These are phyloP conservation scores for Synergus umbraculus DNA, from an alignment of 2,888 invertebrate genomes.

Conservation along the genomic window DNA sequence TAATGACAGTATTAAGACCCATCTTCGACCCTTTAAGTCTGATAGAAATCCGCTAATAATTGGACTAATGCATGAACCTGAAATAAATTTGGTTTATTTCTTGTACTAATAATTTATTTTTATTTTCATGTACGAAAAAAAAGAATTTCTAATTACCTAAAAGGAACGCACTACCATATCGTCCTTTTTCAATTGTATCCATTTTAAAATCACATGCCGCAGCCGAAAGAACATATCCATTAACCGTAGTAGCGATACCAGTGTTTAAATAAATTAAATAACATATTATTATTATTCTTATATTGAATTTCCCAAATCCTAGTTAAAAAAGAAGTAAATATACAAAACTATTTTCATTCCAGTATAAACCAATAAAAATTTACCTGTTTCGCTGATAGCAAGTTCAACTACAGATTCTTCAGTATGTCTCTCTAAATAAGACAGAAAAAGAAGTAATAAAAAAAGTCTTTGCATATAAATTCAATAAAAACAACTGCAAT, in stretches of 20 bases:
- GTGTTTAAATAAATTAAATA: slow-evolving; percentile 91
- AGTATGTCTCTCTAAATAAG: neutral
- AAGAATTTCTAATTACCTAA: slow-evolving; percentile 78
- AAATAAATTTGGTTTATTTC: neutral
- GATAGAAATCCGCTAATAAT: slow-evolving; percentile 86
- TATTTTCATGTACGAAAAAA: neutral
- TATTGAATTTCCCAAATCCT: slow-evolving; percentile 80
- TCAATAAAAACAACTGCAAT: too few species aligned
- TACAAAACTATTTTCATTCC: too few species aligned
- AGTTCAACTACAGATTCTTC: slow-evolving; percentile 11
- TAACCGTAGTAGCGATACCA: slow-evolving; percentile 87
- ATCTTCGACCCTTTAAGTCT: slow-evolving; percentile 83
- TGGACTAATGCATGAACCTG: slow-evolving; percentile 85
- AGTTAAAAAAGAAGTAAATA: neutral
- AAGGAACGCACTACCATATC: slow-evolving; percentile 87
- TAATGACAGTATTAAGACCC: slow-evolving; percentile 82
- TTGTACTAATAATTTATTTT: neutral
- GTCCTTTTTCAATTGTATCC: slow-evolving; percentile 88
- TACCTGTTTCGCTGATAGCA: slow-evolving; percentile 21
- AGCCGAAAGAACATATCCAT: slow-evolving; percentile 90
- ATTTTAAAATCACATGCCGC: slow-evolving; percentile 90
- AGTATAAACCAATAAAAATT: neutral
- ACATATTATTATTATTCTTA: slow-evolving; percentile 85
- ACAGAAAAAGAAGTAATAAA: too few species aligned
- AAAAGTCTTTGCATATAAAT: too few species aligned